Base-by-base conservation (phyloP, 2,888 invertebrate species). In the Selenia dentaria region DNA sequence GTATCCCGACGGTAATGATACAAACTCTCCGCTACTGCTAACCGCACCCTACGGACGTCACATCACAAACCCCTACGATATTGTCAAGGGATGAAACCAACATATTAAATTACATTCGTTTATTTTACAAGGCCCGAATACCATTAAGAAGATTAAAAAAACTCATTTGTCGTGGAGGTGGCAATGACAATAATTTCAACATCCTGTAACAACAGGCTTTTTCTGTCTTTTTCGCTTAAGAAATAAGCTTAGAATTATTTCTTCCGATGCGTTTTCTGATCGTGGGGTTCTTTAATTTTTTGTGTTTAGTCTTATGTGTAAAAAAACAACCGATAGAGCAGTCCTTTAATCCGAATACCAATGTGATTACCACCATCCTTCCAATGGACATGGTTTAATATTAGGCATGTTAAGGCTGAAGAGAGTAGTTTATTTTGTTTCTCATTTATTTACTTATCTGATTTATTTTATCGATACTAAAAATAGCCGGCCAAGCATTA, bases 191-290 rank as follows among this genome's bases (percentile, higher is more conserved):
- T 57, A 58, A 53, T 67, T 69, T 59, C 54, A 51, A 61, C 66
- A 71, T 73, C 69, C 69, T 70, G 62, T 63, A 70, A 69, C 64
- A 73, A 74, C 68, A 72, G 62, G 36, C 35, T 48, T 58, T 55
- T 51, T 52, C 9, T 31, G 37, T 34, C 27, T 14, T 41, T 24
- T 36, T 34, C 34, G 5, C 32, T 46, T 44, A 63, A 63, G 53
- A 54, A 51, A n/a, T n/a, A n/a, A n/a, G n/a, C 55, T 61, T 59
- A 74, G 72, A 74, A 62, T 72, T 79, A 78, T 79, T 67, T 73
- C 77, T 78, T 77, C 74, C 77, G 70, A 64, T 64, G 60, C 58
- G 56, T 59, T 59, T 62, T 56, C 31, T 45, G 13, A 24, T 26
- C 50, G 49, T 55, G 45, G 50, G 33, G 43, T 43, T 53, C 54